A percentile compares a stretch with the other conserved stretches of the same genome.
phyloP scores from a whole-genome alignment of 1,140 invertebrate species.

The Choristoneura fumiferana region DNA sequence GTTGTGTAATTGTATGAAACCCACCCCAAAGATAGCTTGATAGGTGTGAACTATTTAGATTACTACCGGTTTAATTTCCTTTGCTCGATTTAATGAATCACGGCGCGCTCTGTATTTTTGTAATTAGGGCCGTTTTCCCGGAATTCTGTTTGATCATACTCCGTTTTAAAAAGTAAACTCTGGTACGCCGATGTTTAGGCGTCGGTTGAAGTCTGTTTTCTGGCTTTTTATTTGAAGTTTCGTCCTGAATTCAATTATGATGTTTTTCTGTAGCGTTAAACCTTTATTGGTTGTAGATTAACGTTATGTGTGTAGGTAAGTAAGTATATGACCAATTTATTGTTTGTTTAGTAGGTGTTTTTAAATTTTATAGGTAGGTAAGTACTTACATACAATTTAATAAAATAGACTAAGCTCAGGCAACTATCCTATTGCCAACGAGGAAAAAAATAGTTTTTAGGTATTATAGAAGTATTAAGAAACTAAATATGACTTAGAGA shows the following conservation, averaged over 20 bases:
- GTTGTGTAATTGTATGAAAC: constrained; percentile 18
- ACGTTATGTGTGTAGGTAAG: no score
- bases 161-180: constrained; percentile 13
- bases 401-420: no score
- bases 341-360: no score
- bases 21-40: neutral
- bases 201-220: constrained; percentile 2
- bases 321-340: no score
- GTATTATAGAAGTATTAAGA: no score
- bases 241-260: constrained; percentile 2
- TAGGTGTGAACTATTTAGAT: constrained; percentile 24
- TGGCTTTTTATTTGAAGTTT: constrained; percentile 14
- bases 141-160: constrained; percentile 18
- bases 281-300: no score
- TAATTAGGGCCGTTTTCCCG: constrained; percentile 21
- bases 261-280: constrained; percentile 5
- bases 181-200: constrained; percentile 18
- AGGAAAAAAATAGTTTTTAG: no score
- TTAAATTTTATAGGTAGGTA: no score
- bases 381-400: no score
- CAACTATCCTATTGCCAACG: no score
- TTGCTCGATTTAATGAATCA: constrained; percentile 24
- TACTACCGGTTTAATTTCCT: constrained; percentile 28
- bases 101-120: constrained; percentile 22
- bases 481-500: no score